Base-by-base conservation (phyloP, 2,888 invertebrate genomes). In the Diaphora mendica region DNA sequence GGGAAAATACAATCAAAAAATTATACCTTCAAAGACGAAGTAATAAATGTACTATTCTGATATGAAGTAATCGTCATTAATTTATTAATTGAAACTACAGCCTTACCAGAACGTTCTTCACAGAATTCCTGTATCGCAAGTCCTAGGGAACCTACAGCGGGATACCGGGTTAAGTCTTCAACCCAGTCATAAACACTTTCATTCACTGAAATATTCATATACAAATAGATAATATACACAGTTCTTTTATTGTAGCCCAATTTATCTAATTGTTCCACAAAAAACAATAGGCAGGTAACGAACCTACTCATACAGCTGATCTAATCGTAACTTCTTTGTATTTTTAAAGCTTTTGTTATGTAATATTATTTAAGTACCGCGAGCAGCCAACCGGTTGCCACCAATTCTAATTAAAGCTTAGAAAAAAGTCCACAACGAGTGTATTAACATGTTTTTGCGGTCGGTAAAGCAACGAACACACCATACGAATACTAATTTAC, bases 401-500 rank as follows among this genome's bases (percentile, higher is more conserved):
- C 86, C 89, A 86, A 88, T 88, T 90, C 91, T 91, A 94, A 94
- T 92, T 89, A 90, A 80, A 92, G 89, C 88, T 92, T 90, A 91
- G 89, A 90, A 93, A 93, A 93, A 94, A 91, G 89, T 87, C 84
- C 86, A 89, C 90, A 89, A 89, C 88, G 87, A 90, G 89, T 89
- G 90, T 91, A 93, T 92, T 92, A 94, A 91, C 92, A 90, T 93
- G 92, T 95, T 94, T 94, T 94, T 93, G 94, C 92, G 92, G 90
- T 90, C 94, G 94, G 94, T 93, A 95, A 91, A 93, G 92, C 92
- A 88, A 89, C 90, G 90, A 94, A 92, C 92, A 91, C 94, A 90
- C 91, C 90, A 90, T 89, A 90, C 91, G 94, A 93, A 94, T 95
- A 95, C 95, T 95, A 95, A 95, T 94, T 92, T 89, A 84, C 87